A percentile compares a stretch with the other conserved stretches of the same genome.
phyloP scores from a whole-genome alignment of 1,140 invertebrate species.

The Reticulitermes speratus region DNA sequence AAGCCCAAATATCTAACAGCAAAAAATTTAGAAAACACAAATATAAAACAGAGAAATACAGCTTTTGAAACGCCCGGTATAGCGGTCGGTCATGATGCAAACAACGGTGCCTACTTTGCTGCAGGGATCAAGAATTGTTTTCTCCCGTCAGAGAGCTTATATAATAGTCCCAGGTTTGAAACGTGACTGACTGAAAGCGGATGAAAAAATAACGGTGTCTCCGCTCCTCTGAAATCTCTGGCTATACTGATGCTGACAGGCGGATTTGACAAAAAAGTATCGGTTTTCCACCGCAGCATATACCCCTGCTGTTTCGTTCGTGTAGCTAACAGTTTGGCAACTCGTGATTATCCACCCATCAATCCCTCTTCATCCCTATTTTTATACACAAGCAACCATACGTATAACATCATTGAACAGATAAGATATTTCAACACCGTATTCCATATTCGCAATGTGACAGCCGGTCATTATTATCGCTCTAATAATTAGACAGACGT shows the following conservation, averaged over 20 bases:
- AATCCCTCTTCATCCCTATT: conserved; percentile 7
- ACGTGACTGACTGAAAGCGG: not conserved
- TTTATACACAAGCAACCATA: not conserved
- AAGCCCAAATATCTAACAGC: too few relatives aligned
- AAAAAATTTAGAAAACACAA: too few relatives aligned
- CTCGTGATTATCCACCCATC: conserved; percentile 4
- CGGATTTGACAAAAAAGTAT: conserved; percentile 13
- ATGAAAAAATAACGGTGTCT: not conserved
- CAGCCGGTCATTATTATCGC: not conserved
- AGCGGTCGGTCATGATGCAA: not conserved
- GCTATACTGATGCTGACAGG: not conserved
- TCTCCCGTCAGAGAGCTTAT: not conserved
- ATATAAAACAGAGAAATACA: too few relatives aligned
- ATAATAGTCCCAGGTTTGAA: not conserved
- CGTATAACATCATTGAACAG: not conserved
- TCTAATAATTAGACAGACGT: not conserved
- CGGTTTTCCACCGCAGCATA: not conserved
- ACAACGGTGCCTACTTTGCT: not conserved
- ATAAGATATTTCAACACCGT: conserved; percentile 1
- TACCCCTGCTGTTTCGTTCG: conserved; percentile 1
- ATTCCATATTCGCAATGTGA: not conserved
- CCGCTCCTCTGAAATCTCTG: not conserved
- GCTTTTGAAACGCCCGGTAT: not conserved
- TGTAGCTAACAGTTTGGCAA: conserved; percentile 6
- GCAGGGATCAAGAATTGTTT: not conserved